phyloP scores from a whole-genome alignment of 2,797 vertebrate species.

The Pangasius macronema region DNA sequence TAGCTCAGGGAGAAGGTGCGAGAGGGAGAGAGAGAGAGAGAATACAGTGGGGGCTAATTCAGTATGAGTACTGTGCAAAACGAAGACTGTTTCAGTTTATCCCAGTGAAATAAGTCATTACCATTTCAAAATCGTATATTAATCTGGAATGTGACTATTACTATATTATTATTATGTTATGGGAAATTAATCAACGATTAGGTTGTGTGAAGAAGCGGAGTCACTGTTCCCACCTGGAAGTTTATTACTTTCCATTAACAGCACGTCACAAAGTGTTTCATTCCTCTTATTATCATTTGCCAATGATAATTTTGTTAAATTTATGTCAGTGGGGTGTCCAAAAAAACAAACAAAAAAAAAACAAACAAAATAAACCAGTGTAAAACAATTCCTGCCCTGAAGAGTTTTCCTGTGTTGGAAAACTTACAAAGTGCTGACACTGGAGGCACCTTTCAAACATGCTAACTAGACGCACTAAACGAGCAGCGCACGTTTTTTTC shows the following conservation, averaged over 20 bases:
- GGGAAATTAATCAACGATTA: background rate
- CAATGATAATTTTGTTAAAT: background rate
- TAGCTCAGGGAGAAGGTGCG: conserved; percentile 53
- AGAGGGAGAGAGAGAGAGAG: conserved; percentile 21
- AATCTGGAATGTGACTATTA: background rate
- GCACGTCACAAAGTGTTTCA: background rate
- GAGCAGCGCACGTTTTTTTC: background rate
- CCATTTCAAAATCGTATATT: background rate
- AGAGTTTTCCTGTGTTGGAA: background rate
- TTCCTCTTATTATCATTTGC: background rate
- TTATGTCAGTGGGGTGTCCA: background rate
- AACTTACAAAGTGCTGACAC: background rate
- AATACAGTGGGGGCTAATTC: conserved; percentile 30
- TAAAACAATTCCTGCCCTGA: background rate
- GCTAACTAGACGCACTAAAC: background rate
- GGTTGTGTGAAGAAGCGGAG: background rate
- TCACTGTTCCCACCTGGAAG: background rate
- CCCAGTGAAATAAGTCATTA: background rate
- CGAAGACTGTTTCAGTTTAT: conserved; percentile 3
- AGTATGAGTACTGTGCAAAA: conserved; percentile 28
- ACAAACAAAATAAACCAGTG: background rate
- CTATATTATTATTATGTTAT: no score
- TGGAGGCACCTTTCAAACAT: no score
- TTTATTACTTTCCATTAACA: background rate
- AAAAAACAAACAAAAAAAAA: no score